A percentile compares a stretch with the other conserved stretches of the same genome.
These are phyloP conservation scores for Apaloderma vittatum DNA, from an alignment of 2,113 vertebrate species.

Conservation along the genomic window DNA sequence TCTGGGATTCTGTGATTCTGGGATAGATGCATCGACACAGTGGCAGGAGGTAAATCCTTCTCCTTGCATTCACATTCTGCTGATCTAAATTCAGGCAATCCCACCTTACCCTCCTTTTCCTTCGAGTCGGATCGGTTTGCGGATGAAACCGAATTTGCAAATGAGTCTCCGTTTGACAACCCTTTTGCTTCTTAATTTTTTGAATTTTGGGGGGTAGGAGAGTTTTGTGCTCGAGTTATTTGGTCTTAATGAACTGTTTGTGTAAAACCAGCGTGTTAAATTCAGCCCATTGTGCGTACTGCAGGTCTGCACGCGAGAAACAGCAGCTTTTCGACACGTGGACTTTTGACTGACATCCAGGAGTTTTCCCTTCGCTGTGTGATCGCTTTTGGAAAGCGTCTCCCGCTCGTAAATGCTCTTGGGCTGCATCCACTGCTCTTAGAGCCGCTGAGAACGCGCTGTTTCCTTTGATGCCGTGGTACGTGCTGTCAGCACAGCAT, in stretches of 20 bases:
- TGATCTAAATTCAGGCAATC: neutral
- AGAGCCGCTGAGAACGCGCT: fast-evolving
- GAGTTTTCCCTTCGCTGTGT: neutral
- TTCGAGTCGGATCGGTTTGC: neutral
- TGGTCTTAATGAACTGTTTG: neutral
- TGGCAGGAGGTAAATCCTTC: neutral
- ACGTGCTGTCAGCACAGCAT: fast-evolving
- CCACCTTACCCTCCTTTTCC: neutral
- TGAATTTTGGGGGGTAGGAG: neutral
- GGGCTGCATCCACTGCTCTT: neutral
- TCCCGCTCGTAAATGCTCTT: neutral
- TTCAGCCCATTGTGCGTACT: neutral
- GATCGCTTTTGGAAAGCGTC: neutral
- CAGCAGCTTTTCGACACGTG: fast-evolving
- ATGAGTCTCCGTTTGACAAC: neutral
- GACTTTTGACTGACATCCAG: neutral
- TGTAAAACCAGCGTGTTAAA: neutral
- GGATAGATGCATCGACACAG: too few relatives aligned
- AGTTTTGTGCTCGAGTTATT: fast-evolving
- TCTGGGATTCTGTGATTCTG: too few relatives aligned
- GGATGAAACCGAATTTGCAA: neutral
- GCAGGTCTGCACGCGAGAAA: fast-evolving
- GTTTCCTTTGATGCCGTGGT: neutral
- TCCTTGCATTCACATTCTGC: fast-evolving
- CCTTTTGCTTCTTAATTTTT: neutral